Evolutionary conservation across 2,113 vertebrate genomes (phyloP), one percentile per base, ranked within the genome.

Genomic region (Bubo scandiacus): DNA sequence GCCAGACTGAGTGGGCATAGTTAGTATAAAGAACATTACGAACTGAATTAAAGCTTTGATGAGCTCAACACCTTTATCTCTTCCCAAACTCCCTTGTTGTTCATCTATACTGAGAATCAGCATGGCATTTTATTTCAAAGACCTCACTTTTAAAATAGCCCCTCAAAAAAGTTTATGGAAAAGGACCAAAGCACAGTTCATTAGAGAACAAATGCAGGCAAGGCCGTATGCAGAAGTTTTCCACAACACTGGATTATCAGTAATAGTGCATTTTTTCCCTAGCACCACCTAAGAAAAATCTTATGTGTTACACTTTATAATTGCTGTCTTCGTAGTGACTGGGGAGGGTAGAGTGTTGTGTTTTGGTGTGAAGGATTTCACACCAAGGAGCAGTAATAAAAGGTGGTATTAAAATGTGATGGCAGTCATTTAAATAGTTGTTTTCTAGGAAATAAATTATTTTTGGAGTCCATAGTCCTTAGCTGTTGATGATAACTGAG

Each of bases 331-430:
- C 66, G 27, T 52, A 62, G 27, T 36, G 16, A n/a, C 47, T 51
- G 15, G 8, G 18, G 29, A 26, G 74, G 15, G 49, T 7, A 1
- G 4, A 29, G 10, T 5, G 4, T 63, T 32, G 43, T 40, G 11
- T 71, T 96, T 71, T 49, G 36, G 38, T 93, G 47, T 68, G 73
- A 92, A 90, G 89, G 32, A 34, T 89, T 95, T 94, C 65, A 42
- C 40, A 42, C 40, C 40, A 42, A 42, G 40, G 40, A 43, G 22
- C 34, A 80, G 34, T 49, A 58, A 77, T 78, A 92, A 90, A 86
- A 82, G 42, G 15, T 42, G 54, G 14, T 54, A 82, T 95, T 94
- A 80, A 91, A 94, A 93, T 88, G 94, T 95, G 94, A 78, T 66
- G 88, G 81, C 57, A 75, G 77, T 55, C 3, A 29, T 78, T 94